A percentile compares a stretch with the other conserved stretches of the same genome.
These are phyloP conservation scores for Calliopsis andreniformis DNA, from an alignment of 1,140 invertebrate genomes.

Conservation along the genomic window DNA sequence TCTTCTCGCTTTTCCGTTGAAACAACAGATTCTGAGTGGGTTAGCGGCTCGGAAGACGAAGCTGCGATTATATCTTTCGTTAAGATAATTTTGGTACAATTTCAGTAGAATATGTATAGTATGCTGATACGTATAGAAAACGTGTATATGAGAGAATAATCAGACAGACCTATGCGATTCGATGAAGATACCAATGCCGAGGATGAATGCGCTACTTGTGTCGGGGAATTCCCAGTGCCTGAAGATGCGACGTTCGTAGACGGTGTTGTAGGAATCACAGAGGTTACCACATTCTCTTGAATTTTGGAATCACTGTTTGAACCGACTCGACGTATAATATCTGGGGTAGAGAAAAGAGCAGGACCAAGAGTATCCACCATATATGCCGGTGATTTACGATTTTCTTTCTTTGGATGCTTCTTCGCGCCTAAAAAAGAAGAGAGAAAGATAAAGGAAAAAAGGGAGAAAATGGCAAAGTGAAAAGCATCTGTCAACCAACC, in stretches of 20 bases:
- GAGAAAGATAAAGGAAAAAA: background rate
- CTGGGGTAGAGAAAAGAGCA: slow-evolving; percentile 88
- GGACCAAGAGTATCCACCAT: slow-evolving; percentile 84
- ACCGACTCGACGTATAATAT: slow-evolving; percentile 87
- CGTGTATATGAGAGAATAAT: background rate
- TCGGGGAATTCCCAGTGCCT: background rate
- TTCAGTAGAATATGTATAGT: too few relatives aligned
- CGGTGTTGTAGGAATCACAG: slow-evolving; percentile 31
- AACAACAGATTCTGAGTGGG: background rate
- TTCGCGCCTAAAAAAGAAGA: slow-evolving; percentile 68
- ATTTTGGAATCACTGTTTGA: slow-evolving; percentile 77
- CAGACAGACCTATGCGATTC: slow-evolving; percentile 1
- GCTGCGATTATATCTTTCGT: background rate
- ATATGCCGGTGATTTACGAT: slow-evolving; percentile 84
- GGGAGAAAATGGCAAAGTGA: too few relatives aligned
- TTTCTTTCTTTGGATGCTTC: slow-evolving; percentile 85
- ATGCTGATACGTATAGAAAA: too few relatives aligned
- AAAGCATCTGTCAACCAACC: slow-evolving; percentile 60
- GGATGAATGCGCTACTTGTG: background rate
- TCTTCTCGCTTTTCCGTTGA: background rate
- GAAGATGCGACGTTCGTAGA: background rate
- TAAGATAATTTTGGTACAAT: too few relatives aligned
- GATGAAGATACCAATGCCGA: background rate
- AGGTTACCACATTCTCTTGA: slow-evolving; percentile 69
- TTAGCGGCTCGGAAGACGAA: background rate